Conservation (phyloP, 2,888 invertebrate genomes). For the Notodonta ziczac region DNA sequence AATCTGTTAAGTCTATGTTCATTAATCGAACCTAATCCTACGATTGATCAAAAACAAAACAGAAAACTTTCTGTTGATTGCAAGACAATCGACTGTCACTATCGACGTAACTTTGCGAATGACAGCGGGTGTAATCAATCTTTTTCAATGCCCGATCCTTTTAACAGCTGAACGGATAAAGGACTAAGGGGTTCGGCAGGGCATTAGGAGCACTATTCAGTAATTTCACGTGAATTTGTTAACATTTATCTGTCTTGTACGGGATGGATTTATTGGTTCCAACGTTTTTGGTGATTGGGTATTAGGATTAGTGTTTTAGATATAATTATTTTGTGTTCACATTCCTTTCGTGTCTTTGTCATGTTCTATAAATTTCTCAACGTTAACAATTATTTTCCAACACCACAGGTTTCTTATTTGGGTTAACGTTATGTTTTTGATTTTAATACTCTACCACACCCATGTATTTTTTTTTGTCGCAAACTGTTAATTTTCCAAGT, state of each 20-base stretch:
- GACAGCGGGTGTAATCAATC: slow-evolving; percentile 54
- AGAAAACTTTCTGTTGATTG: slow-evolving; percentile 31
- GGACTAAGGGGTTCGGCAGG: slow-evolving; percentile 36
- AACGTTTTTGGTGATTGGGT: slow-evolving; percentile 3
- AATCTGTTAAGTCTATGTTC: slow-evolving; percentile 6
- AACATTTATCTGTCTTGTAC: slow-evolving; percentile 49
- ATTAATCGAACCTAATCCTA: slow-evolving; percentile 28
- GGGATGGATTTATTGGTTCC: slow-evolving; percentile 41
- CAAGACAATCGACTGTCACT: slow-evolving; percentile 49
- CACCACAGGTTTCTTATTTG: too few species aligned
- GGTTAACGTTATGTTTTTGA: too few species aligned
- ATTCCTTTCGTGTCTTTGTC: too few species aligned
- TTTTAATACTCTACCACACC: too few species aligned
- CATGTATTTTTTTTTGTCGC: too few species aligned
- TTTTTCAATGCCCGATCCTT: slow-evolving; percentile 48
- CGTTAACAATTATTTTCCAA: too few species aligned
- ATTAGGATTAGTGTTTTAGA: neutral
- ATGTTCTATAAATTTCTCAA: too few species aligned
- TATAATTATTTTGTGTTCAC: neutral
- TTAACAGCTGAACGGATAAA: slow-evolving; percentile 44
- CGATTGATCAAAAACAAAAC: slow-evolving; percentile 21
- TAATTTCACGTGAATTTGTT: slow-evolving; percentile 48
- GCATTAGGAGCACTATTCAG: slow-evolving; percentile 48
- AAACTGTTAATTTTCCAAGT: too few species aligned
- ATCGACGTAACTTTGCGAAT: slow-evolving; percentile 43